phyloP scores from a whole-genome alignment of 2,113 vertebrate genomes.

The Leptobrachium leishanense region DNA sequence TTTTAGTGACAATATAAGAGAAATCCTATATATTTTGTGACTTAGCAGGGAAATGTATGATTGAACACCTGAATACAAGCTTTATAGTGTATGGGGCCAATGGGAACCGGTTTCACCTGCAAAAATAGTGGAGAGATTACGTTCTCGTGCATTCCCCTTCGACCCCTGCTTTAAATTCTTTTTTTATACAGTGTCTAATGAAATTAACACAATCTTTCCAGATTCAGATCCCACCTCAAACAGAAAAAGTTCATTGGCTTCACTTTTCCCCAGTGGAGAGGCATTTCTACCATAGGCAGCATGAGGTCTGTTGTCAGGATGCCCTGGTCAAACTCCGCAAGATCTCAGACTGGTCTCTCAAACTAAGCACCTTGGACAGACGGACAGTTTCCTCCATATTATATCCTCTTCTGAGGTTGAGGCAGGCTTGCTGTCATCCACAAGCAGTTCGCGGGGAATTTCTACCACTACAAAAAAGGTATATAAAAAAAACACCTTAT shows the following conservation, averaged over 20 bases:
- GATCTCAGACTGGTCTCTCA: slow-evolving; percentile 94
- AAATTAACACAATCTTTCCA: slow-evolving; percentile 51
- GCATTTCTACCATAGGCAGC: slow-evolving; percentile 97
- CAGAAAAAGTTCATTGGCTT: slow-evolving; percentile 93
- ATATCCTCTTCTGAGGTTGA: slow-evolving; percentile 86
- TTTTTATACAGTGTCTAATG: too few relatives aligned
- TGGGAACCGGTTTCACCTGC: too few relatives aligned
- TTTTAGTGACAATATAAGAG: too few relatives aligned
- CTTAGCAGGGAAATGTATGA: too few relatives aligned
- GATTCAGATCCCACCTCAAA: slow-evolving; percentile 97
- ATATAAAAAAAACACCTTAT: not conserved
- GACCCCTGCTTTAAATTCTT: too few relatives aligned
- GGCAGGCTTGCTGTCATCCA: slow-evolving; percentile 97
- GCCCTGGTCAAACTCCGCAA: slow-evolving; percentile 89
- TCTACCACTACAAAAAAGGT: slow-evolving; percentile 97
- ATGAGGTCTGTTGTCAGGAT: slow-evolving; percentile 96
- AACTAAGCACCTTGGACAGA: slow-evolving; percentile 90
- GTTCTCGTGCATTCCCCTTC: too few relatives aligned
- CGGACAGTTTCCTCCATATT: slow-evolving; percentile 91
- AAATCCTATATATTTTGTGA: too few relatives aligned
- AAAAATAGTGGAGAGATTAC: too few relatives aligned
- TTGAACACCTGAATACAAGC: too few relatives aligned
- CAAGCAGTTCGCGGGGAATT: slow-evolving; percentile 97
- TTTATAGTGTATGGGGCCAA: too few relatives aligned
- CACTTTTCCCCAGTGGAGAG: slow-evolving; percentile 95